Evolutionary conservation across 2,888 invertebrate genomes (phyloP).

Genomic region (Lacanobia wlatinum): DNA sequence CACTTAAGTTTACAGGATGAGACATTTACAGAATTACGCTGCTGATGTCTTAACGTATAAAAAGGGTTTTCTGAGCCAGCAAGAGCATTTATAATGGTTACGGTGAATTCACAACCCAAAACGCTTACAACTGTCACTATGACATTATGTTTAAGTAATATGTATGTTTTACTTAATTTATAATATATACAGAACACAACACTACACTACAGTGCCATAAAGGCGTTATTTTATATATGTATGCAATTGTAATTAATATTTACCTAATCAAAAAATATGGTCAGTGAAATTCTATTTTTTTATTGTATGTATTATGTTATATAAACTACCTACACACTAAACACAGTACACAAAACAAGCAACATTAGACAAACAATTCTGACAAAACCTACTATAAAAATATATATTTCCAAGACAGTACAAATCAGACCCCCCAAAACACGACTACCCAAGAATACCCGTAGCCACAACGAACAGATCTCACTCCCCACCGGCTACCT

Average conservation of each 20-base stretch:
- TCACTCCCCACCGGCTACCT: conserved; percentile 61
- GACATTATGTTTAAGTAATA: background rate
- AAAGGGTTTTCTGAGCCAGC: background rate
- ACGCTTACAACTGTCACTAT: background rate
- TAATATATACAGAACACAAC: background rate
- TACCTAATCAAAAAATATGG: background rate
- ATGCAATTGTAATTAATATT: background rate
- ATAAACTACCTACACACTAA: background rate
- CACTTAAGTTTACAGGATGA: too few species aligned
- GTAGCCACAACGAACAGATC: conserved; percentile 32
- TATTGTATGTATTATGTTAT: background rate
- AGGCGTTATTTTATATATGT: background rate
- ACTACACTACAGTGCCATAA: background rate
- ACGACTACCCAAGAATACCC: background rate
- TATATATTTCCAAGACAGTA: background rate
- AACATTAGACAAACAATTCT: background rate
- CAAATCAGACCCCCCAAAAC: background rate
- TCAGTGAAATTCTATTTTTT: background rate
- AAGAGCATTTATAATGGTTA: conserved; percentile 15
- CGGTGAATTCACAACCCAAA: conserved; percentile 5
- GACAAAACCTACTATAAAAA: background rate
- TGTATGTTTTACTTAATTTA: background rate
- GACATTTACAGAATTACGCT: too few species aligned
- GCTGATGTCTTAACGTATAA: too few species aligned
- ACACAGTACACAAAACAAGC: background rate